Conservation (phyloP, 1,140 invertebrate species). For the Cylas formicarius region DNA sequence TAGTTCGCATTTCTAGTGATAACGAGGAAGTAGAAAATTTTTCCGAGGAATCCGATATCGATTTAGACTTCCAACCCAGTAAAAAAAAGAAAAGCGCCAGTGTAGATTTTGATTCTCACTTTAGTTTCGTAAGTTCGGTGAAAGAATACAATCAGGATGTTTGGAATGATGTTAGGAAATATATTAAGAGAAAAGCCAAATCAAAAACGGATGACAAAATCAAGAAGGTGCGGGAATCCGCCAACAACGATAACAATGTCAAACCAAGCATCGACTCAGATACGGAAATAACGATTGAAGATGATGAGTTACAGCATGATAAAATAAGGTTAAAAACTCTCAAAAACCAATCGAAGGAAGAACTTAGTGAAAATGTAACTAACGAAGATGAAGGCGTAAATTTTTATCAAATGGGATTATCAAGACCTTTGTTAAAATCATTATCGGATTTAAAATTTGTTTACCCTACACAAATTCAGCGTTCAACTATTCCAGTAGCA, state of each 20-base stretch:
- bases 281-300: constrained; percentile 50
- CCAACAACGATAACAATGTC: constrained; percentile 35
- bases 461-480: constrained; percentile 94
- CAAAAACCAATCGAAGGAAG: constrained; percentile 47
- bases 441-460: constrained; percentile 80
- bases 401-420: constrained; percentile 92
- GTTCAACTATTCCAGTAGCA: constrained; percentile 89
- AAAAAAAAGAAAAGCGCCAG: constrained; percentile 65
- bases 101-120: constrained; percentile 65
- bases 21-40: constrained; percentile 68
- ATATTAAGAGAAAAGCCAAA: constrained; percentile 71
- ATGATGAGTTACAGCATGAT: constrained; percentile 66
- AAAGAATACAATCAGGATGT: constrained; percentile 73
- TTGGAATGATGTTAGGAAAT: constrained; percentile 81
- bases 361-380: constrained; percentile 16
- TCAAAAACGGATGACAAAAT: constrained; percentile 83
- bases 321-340: constrained; percentile 52
- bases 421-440: constrained; percentile 81
- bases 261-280: constrained; percentile 30
- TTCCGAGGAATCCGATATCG: constrained; percentile 73
- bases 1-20: constrained; percentile 69
- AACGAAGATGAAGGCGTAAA: constrained; percentile 44
- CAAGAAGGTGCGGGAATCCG: constrained; percentile 51
- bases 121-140: constrained; percentile 64
- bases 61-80: constrained; percentile 76